Conservation (phyloP, 2,113 vertebrate genomes). For the Euleptes europaea region DNA sequence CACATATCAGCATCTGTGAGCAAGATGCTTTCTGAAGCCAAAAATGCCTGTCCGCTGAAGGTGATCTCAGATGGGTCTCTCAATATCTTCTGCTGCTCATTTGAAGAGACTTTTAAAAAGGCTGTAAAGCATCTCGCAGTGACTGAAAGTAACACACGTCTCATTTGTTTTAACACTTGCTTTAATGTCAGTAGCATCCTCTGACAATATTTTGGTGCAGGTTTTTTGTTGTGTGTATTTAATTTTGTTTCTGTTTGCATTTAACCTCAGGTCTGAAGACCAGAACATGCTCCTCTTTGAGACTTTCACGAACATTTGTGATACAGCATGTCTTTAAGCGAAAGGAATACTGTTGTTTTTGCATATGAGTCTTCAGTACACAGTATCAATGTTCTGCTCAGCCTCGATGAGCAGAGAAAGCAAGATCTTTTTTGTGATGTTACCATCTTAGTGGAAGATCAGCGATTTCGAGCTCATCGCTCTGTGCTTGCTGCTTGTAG, state of each 20-base stretch:
- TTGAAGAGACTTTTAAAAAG: background rate
- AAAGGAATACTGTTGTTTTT: constrained; percentile 73
- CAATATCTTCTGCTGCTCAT: background rate
- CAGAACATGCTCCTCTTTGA: constrained; percentile 77
- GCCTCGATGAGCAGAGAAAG: constrained; percentile 78
- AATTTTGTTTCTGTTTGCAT: background rate
- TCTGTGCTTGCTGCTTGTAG: constrained; percentile 92
- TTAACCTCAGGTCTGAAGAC: constrained; percentile 59
- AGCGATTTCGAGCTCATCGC: constrained; percentile 86
- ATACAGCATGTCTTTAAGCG: constrained; percentile 80
- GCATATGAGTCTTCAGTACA: constrained; percentile 81
- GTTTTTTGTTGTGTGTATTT: background rate
- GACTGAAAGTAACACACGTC: background rate
- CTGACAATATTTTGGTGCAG: background rate
- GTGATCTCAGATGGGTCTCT: background rate
- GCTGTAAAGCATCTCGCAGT: background rate
- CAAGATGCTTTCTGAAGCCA: background rate
- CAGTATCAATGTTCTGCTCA: constrained; percentile 75
- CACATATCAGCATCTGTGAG: background rate
- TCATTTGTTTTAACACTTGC: background rate
- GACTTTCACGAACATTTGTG: constrained; percentile 23
- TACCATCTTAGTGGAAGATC: constrained; percentile 85
- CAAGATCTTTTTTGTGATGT: constrained; percentile 80
- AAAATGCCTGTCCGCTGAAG: background rate
- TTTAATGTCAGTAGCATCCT: background rate